Conservation (phyloP, 2,888 invertebrate genomes). For the Oscheius onirici region DNA sequence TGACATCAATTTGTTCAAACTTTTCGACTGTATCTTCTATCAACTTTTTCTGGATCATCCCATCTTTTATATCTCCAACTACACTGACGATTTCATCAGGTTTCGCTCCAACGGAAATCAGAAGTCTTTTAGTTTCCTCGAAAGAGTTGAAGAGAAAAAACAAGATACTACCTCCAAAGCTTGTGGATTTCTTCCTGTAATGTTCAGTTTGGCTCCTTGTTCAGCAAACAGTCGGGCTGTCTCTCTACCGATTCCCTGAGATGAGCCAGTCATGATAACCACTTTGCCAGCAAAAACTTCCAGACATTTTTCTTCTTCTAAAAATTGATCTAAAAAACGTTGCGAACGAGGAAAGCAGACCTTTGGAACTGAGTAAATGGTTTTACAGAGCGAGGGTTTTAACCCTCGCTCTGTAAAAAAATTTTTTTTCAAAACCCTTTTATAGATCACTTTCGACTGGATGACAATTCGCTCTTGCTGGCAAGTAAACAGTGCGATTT, state of each 20-base stretch:
- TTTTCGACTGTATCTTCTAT: conserved; percentile 43
- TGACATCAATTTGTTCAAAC: conserved; percentile 52
- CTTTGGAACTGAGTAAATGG: too few species aligned
- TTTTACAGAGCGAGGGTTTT: too few species aligned
- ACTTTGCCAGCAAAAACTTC: not conserved
- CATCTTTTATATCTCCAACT: conserved; percentile 71
- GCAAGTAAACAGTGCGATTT: too few species aligned
- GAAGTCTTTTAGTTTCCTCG: not conserved
- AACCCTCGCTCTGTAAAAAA: too few species aligned
- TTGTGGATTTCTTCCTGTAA: conserved; percentile 40
- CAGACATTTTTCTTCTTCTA: too few species aligned
- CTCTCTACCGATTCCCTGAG: conserved; percentile 42
- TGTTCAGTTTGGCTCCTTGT: conserved; percentile 45
- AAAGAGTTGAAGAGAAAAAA: not conserved
- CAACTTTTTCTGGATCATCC: conserved; percentile 38
- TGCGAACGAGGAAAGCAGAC: too few species aligned
- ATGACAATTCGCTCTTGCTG: too few species aligned
- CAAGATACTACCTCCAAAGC: conserved; percentile 28
- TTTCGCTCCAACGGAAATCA: not conserved
- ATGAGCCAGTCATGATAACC: conserved; percentile 32
- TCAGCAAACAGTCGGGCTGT: conserved; percentile 37
- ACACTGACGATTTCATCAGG: not conserved
- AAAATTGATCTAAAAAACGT: too few species aligned
- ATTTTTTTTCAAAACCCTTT: too few species aligned
- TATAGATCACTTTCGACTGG: too few species aligned